Percentiles rank a stretch among this genome's conserved stretches.
These are phyloP conservation scores for Sphenopsis melanotis DNA, from an alignment of 2,797 vertebrate species.

Conservation along the genomic window DNA sequence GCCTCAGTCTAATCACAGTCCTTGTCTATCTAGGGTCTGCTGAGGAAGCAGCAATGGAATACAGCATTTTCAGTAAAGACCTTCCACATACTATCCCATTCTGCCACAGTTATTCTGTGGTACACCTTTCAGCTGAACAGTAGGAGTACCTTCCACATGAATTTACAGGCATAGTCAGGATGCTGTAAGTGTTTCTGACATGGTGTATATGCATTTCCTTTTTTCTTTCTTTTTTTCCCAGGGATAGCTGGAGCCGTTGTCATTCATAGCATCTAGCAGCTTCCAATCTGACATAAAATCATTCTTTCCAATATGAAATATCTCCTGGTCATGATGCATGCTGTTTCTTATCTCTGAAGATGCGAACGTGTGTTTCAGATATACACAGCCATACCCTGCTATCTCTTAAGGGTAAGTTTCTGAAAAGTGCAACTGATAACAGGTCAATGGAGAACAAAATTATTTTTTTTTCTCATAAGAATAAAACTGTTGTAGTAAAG, in stretches of 20 bases:
- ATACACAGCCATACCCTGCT: not conserved
- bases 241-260: not conserved
- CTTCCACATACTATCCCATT: not conserved
- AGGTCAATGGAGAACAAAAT: not conserved
- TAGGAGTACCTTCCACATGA: constrained; percentile 6
- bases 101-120: not conserved
- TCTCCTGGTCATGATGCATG: not conserved
- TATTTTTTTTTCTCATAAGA: not conserved
- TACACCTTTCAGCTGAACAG: not conserved
- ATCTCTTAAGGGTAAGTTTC: not conserved
- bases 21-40: not conserved
- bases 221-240: not conserved
- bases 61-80: not conserved
- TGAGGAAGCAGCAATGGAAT: not conserved
- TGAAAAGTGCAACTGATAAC: not conserved
- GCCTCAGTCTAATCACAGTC: not conserved
- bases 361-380: not conserved
- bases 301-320: not conserved
- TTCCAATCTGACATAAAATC: constrained; percentile 7
- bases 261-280: not conserved
- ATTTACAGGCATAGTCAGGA: not conserved
- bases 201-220: not conserved
- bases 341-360: not conserved
- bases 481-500: not conserved
- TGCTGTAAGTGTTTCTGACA: not conserved